Evolutionary conservation across 2,888 invertebrate genomes (phyloP), one percentile per base, ranked within the genome.

Genomic region (Cabera pusaria): DNA sequence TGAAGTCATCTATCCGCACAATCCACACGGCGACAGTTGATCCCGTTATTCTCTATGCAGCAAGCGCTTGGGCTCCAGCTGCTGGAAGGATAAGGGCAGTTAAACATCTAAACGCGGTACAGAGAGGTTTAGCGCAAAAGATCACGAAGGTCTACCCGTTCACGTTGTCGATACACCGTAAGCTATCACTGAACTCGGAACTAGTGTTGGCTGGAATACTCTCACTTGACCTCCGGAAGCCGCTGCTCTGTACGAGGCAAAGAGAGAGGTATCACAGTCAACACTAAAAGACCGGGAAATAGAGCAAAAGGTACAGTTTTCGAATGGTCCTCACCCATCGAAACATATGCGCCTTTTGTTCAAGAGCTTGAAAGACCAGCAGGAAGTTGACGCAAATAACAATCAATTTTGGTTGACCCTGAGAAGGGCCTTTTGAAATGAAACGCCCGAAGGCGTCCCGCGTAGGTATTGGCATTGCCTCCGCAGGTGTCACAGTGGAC

Each of bases 191-290:
- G 3, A 14, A 14, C 4, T 14, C 14, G 3, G 14, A 2, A 14
- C 14, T 14, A 14, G 14, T 14, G 14, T 4, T 14, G 14, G 4
- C 14, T 3, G 14, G 14, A 3, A 3, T 14, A 4, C 14, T 52
- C 1, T 48, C 54, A 2, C 36, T 54, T 0, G 51, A 51, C 36
- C 34, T 56, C 0, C 22, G 51, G 0, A 59, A 19, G 41, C 33
- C 5, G 32, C 49, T 22, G 9, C 47, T 48, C 5, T 7, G 18
- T 3, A 5, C 33, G 11, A 28, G 1, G 33, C 11, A 3, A 4
- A 31, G 6, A 7, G n/a, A 49, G 4, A 40, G 29, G 2, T 52
- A 41, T 2, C 7, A 40, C 38, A 2, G 14, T 2, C 14, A 4
- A 14, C 4, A 14, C 14, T 14, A 4, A 4, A 3, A 4, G 14